Base-by-base conservation (phyloP, 2,888 invertebrate species). In the Saturnia japonica region DNA sequence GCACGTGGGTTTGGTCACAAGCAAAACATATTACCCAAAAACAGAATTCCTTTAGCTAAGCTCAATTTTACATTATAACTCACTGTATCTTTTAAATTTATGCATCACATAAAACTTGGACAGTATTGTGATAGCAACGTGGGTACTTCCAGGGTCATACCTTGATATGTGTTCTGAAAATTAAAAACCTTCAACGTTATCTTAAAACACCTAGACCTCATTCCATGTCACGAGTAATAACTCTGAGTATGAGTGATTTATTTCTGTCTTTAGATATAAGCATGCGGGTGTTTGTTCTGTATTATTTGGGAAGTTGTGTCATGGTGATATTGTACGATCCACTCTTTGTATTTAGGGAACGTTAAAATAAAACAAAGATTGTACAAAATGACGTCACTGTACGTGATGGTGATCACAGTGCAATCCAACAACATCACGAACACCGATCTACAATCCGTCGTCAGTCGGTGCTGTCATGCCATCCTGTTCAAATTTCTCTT, bases 81-180 rank as follows among this genome's bases (percentile, higher is more conserved):
- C 25, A 57, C 57, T 57, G 12, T 57, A 57, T 25, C 57, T 25
- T 14, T 25, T 22, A 57, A 25, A 25, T 57, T 22, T 57, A 57
- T 57, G 8, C 57, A 25, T 57, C 57, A 25, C 12, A 57, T 57
- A 57, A 25, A 25, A 57, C 57, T 57, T 25, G 22, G 57, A 57
- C 8, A 57, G 57, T 57, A 1, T 57, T 25, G 25, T 9, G 57
- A 57, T 57, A 57, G 25, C 25, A 25, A 25, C 16, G 12, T 25
- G 25, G 12, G 25, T 60, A 60, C 57, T 60, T 6, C 28, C 57
- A 28, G 4, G 57, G 57, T 60, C 19, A 64, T 40, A 64, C 40
- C 40, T n/a, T 64, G 64, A 40, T 67, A 66, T n/a, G 43, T 62
- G 47, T 67, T 67, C 67, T 70, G 66, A 67, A 70, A 70, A 70